Conservation (phyloP, 2,113 vertebrate genomes). For the Pungitius pungitius region DNA sequence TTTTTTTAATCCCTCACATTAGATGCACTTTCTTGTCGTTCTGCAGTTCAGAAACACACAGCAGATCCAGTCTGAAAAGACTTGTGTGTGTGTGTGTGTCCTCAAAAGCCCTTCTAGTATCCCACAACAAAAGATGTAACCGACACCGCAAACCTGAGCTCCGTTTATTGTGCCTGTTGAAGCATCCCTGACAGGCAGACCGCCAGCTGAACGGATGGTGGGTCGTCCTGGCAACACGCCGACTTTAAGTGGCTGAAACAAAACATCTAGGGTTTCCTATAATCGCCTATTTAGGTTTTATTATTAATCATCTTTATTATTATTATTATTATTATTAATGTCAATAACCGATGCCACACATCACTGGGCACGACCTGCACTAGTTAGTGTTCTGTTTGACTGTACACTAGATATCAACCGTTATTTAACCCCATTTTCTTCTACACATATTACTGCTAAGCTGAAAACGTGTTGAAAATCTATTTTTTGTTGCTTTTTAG, state of each 20-base stretch:
- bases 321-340: no score
- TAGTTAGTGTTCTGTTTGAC: neutral
- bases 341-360: neutral
- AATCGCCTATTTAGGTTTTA: neutral
- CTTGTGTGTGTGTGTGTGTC: constrained; percentile 13
- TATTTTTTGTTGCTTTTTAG: neutral
- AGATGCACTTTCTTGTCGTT: constrained; percentile 29
- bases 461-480: neutral
- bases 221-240: neutral
- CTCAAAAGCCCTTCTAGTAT: constrained; percentile 8
- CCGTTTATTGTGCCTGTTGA: constrained; percentile 24
- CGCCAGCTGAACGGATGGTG: constrained; percentile 2
- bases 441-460: neutral
- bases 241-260: neutral
- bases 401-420: neutral
- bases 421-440: neutral
- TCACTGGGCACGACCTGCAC: neutral
- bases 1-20: constrained; percentile 16
- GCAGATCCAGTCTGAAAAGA: constrained; percentile 31
- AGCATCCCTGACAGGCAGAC: neutral
- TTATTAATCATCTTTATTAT: neutral
- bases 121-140: constrained; percentile 30
- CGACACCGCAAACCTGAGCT: constrained; percentile 37
- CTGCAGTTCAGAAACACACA: constrained; percentile 21
- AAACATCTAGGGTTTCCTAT: neutral